Conservation (phyloP, 2,113 vertebrate species). For the Phrynosoma blainvillii region DNA sequence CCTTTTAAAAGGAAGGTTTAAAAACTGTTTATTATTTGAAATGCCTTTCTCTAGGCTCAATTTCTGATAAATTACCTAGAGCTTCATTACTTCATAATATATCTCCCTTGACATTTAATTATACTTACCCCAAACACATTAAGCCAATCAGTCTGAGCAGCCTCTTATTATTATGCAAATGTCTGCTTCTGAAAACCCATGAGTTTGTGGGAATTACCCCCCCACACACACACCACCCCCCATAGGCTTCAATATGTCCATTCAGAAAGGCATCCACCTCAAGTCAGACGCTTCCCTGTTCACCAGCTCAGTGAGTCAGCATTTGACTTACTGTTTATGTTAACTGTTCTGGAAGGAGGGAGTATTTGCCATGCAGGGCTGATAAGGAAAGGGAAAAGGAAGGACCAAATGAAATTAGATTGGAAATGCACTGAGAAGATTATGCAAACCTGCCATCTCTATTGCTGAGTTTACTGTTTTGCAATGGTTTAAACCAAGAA, state of each 20-base stretch:
- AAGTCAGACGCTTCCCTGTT: conserved; percentile 70
- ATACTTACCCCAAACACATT: conserved; percentile 84
- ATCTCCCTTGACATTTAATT: conserved; percentile 85
- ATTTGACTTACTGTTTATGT: conserved; percentile 68
- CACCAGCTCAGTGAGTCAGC: conserved; percentile 75
- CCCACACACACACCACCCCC: conserved; percentile 39
- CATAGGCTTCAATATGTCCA: conserved; percentile 72
- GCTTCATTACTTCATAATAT: conserved; percentile 82
- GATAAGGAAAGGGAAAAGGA: conserved; percentile 14
- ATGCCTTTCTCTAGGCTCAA: conserved; percentile 73
- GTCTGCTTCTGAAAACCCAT: conserved; percentile 76
- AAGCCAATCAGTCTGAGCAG: conserved; percentile 82
- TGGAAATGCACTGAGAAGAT: conserved; percentile 46
- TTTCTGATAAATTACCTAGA: conserved; percentile 83
- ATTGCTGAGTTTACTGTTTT: neutral
- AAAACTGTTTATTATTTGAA: conserved; percentile 81
- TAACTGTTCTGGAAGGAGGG: conserved; percentile 56
- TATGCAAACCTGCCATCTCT: conserved; percentile 19
- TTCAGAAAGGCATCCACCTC: conserved; percentile 74
- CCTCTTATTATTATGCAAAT: conserved; percentile 90
- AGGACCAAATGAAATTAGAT: conserved; percentile 59
- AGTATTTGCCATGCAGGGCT: conserved; percentile 45
- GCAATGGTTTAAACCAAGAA: too few relatives aligned
- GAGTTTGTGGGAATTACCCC: conserved; percentile 71
- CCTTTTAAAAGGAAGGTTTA: conserved; percentile 74